Evolutionary conservation across 1,140 invertebrate genomes (phyloP).

Genomic region (Pseudomyrmex concolor): DNA sequence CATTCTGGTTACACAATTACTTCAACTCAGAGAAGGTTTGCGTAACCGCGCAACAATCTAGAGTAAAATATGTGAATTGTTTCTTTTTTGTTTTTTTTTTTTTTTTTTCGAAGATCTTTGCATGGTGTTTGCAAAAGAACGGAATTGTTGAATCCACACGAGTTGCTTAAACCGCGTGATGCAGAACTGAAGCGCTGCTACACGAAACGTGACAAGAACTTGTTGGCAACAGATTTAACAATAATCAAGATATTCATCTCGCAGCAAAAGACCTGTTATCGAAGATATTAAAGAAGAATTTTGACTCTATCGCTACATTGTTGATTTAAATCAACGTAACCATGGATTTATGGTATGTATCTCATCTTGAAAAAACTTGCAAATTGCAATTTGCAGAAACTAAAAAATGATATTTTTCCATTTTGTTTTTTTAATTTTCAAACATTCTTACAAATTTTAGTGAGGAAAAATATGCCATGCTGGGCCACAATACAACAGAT

Average conservation of each 20-base stretch:
- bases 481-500: not conserved
- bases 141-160: not conserved
- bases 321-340: conserved; percentile 1
- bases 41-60: not conserved
- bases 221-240: not conserved
- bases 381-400: not conserved
- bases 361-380: not conserved
- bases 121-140: not conserved
- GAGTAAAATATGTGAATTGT: not conserved
- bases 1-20: not conserved
- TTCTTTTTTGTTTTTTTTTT: not conserved
- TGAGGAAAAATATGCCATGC: conserved; percentile 63
- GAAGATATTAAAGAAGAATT: not conserved
- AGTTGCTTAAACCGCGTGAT: not conserved
- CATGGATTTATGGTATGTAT: conserved; percentile 27
- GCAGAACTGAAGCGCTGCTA: not conserved
- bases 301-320: not conserved
- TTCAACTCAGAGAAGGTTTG: not conserved
- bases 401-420: conserved; percentile 21
- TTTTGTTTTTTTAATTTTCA: conserved; percentile 43
- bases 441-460: conserved; percentile 55
- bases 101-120: not conserved
- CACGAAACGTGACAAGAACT: conserved; percentile 20
- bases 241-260: not conserved
- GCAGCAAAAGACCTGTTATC: not conserved